Evolutionary conservation across 2,888 invertebrate species (phyloP), one percentile per base, ranked within the genome.

Genomic region (Shargacucullia verbasci): DNA sequence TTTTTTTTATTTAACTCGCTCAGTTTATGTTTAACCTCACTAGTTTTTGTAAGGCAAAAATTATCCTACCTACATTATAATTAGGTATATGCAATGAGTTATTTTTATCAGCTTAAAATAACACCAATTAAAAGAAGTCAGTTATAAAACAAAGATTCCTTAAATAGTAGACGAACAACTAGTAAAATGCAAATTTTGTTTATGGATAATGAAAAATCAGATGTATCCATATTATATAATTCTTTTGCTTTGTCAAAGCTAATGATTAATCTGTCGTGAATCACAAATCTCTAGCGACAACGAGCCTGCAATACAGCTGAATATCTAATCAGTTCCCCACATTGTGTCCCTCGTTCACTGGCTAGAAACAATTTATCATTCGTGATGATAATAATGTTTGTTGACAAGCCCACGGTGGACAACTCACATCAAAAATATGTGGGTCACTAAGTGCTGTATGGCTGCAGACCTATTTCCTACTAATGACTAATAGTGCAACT

Each of bases 361-460:
- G 45, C 43, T 68, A 66, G 52, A 68, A 76, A 79, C 68, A 63
- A 78, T 77, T 80, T 79, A 81, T 83, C 83, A 75, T 70, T 67
- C 49, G 62, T 34, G 34, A 65, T 37, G 76, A 79, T 72, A 76
- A 75, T 76, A 70, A 56, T 70, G 68, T 67, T 70, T 69, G 76
- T 67, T 65, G 80, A 72, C 79, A 73, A 78, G 78, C 78, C 78
- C 58, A 56, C 62, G 48, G 53, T 29, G 20, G 2, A 4, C 20
- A 56, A 65, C 68, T 72, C 70, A 66, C 69, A 52, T 62, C 52
- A 44, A 46, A 57, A 63, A 73, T 68, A 82, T 79, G 61, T 82
- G 66, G 84, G 83, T 79, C 81, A 72, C 15, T 5, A n/a, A 48
- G 20, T 27, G 9, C 5, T 38, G n/a, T 43, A 39, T 57, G 53